Evolutionary conservation across 1,140 invertebrate species (phyloP).

Genomic region (Drosophila novamexicana): DNA sequence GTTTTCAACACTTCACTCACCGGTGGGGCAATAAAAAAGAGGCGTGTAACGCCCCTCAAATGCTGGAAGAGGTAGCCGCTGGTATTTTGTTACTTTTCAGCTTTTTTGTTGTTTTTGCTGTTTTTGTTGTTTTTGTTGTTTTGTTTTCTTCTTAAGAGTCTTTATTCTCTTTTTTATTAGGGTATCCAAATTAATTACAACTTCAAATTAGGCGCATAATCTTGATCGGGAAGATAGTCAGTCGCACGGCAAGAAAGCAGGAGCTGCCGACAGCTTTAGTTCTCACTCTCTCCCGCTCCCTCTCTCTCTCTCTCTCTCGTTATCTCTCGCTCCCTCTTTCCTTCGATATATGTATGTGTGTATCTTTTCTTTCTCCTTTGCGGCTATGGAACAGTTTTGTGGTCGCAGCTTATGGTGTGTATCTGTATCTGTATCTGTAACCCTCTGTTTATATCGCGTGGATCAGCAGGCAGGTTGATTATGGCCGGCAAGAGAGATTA

Average conservation of each 20-base stretch:
- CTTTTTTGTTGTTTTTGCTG: slow-evolving; percentile 14
- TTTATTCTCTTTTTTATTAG: slow-evolving; percentile 69
- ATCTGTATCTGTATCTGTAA: slow-evolving; percentile 42
- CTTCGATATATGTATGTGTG: background rate
- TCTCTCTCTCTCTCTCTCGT: slow-evolving; percentile 19
- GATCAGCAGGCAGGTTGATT: slow-evolving; percentile 77
- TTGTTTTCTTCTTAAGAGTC: slow-evolving; percentile 28
- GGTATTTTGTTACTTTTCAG: slow-evolving; percentile 36
- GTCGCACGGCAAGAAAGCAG: slow-evolving; percentile 40
- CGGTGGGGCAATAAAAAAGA: slow-evolving; percentile 78
- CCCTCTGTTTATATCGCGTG: slow-evolving; percentile 54
- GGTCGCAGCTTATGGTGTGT: slow-evolving; percentile 17
- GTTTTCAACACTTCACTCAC: slow-evolving; percentile 80
- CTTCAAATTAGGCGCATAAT: slow-evolving; percentile 79
- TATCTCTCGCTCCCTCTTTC: slow-evolving; percentile 17
- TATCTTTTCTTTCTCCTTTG: background rate
- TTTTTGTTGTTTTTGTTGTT: slow-evolving; percentile 9
- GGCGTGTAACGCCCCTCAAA: slow-evolving; percentile 60
- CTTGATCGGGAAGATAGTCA: slow-evolving; percentile 58
- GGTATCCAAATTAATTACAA: slow-evolving; percentile 83
- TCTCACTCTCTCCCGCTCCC: slow-evolving; percentile 23
- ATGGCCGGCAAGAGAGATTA: slow-evolving; percentile 65
- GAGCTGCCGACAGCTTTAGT: slow-evolving; percentile 39
- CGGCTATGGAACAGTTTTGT: background rate
- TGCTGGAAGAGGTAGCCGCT: slow-evolving; percentile 14